A percentile compares a stretch with the other conserved stretches of the same genome.
These are phyloP conservation scores for Hermatobates lingyangjiaoensis DNA, from an alignment of 1,140 invertebrate genomes.

Conservation along the genomic window DNA sequence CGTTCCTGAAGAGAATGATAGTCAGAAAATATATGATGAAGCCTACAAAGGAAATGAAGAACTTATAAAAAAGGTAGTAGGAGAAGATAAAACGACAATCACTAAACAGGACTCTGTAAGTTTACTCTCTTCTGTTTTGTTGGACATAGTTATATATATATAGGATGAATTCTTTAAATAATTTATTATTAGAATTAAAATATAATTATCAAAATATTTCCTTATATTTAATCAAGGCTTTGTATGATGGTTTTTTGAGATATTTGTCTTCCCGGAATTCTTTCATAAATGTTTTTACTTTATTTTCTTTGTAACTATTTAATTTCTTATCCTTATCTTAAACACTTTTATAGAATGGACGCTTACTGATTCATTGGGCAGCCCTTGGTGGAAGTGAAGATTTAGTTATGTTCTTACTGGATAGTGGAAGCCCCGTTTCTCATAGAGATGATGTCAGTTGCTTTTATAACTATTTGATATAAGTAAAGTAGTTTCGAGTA, in stretches of 20 bases:
- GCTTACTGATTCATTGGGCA: constrained; percentile 47
- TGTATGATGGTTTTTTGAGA: no score
- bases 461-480: no score
- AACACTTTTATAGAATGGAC: constrained; percentile 28
- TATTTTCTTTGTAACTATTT: no score
- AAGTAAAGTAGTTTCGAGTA: no score
- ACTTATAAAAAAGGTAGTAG: constrained; percentile 5
- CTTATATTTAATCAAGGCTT: no score
- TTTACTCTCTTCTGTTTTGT: background rate
- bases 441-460: constrained; percentile 36
- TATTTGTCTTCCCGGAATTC: no score
- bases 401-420: constrained; percentile 39
- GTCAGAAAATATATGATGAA: constrained; percentile 9
- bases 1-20: background rate
- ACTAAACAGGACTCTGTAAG: constrained; percentile 7
- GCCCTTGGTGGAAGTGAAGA: constrained; percentile 41
- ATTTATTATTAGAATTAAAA: constrained; percentile 1
- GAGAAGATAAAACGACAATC: constrained; percentile 3
- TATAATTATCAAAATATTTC: no score
- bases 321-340: no score
- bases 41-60: constrained; percentile 9
- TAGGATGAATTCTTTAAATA: background rate
- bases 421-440: constrained; percentile 34
- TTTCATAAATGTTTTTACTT: no score
- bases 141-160: background rate